These are phyloP conservation scores for Caenorhabditis doughertyi DNA, from an alignment of 2,888 invertebrate species.

Conservation along the genomic window DNA sequence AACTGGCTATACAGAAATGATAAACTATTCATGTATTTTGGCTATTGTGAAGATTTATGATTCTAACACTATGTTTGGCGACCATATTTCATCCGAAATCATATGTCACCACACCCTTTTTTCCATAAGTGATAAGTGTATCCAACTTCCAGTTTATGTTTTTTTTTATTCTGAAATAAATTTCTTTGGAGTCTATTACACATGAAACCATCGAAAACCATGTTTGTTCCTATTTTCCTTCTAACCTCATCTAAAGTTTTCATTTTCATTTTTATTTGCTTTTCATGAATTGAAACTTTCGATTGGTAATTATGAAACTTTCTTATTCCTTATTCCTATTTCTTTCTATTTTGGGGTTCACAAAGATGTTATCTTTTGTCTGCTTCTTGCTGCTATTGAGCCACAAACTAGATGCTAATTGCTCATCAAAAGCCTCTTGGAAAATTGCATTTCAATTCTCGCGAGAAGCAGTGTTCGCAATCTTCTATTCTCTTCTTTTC, in stretches of 20 bases:
- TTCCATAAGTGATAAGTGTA: constrained; percentile 27
- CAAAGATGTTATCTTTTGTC: constrained; percentile 48
- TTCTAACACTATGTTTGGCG: background rate
- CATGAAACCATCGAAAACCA: constrained; percentile 43
- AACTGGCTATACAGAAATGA: constrained; percentile 13
- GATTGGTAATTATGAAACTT: constrained; percentile 55
- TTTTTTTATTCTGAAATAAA: constrained; percentile 11
- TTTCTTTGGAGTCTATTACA: constrained; percentile 26
- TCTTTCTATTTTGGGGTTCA: background rate
- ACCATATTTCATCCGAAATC: constrained; percentile 45
- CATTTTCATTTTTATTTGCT: constrained; percentile 12
- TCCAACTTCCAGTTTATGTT: constrained; percentile 41
- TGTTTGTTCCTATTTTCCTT: constrained; percentile 34
- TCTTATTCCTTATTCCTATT: background rate
- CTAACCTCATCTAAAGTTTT: constrained; percentile 33
- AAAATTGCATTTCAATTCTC: constrained; percentile 52
- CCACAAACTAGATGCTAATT: constrained; percentile 53
- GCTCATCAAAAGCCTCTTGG: constrained; percentile 56
- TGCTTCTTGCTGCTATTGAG: constrained; percentile 40
- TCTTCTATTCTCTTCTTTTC: background rate
- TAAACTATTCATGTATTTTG: constrained; percentile 33
- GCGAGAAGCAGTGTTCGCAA: constrained; percentile 35
- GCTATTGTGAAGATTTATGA: constrained; percentile 36
- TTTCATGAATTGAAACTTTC: constrained; percentile 28
- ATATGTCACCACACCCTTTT: constrained; percentile 35